Evolutionary conservation across 2,888 invertebrate species (phyloP).

Genomic region (Acrobasis consociella): DNA sequence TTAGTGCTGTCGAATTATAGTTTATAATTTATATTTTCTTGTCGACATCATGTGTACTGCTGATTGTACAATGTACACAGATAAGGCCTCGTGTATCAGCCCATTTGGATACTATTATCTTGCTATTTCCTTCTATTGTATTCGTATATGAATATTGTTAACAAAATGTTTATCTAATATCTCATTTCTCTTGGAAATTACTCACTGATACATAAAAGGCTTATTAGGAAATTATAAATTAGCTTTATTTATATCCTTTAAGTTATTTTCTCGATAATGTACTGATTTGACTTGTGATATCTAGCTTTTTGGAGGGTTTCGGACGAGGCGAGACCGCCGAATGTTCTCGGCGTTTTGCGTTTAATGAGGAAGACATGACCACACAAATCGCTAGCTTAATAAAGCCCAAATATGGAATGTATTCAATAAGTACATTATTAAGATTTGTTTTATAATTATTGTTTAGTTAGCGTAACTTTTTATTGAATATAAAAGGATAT

Average conservation of each 20-base stretch:
- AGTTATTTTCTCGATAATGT: constrained; percentile 74
- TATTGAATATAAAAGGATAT: constrained; percentile 79
- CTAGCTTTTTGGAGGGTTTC: constrained; percentile 29
- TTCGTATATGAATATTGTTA: constrained; percentile 44
- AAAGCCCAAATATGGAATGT: constrained; percentile 30
- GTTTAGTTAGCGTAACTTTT: constrained; percentile 72
- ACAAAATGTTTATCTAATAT: constrained; percentile 36
- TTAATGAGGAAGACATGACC: background rate
- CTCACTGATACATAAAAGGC: constrained; percentile 62
- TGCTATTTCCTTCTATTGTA: constrained; percentile 40
- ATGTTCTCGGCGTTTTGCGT: background rate
- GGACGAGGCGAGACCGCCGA: background rate
- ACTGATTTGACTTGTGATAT: constrained; percentile 27
- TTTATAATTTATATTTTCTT: constrained; percentile 60
- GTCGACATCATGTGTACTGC: constrained; percentile 36
- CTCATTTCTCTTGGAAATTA: constrained; percentile 54
- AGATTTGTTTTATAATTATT: constrained; percentile 67
- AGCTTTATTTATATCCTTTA: constrained; percentile 76
- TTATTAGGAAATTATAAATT: constrained; percentile 68
- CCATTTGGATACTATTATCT: constrained; percentile 46
- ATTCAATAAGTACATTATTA: constrained; percentile 60
- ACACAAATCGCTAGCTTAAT: background rate
- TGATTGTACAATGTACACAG: constrained; percentile 32
- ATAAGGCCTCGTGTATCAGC: constrained; percentile 61
- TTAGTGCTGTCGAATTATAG: constrained; percentile 74